Percentiles rank a stretch among this genome's conserved stretches.
phyloP scores from a whole-genome alignment of 37 sponge, comb jelly and placozoan genomes.

The Bolinopsis microptera region DNA sequence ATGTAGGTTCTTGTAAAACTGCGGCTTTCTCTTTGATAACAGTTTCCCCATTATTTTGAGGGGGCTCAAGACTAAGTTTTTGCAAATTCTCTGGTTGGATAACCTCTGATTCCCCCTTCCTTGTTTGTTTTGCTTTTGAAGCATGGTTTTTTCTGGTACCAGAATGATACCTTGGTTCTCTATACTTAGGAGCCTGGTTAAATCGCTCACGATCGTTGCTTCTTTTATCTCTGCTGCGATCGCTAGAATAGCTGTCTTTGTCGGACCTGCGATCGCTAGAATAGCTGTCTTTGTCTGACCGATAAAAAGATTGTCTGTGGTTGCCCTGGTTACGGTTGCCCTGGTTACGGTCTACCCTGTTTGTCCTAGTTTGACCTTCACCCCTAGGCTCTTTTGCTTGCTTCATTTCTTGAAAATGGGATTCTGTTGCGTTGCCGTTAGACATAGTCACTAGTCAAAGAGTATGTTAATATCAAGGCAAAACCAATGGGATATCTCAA shows the following conservation, averaged over 20 bases:
- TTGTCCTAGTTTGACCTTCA: neutral
- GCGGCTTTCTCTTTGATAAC: neutral
- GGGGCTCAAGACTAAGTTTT: neutral
- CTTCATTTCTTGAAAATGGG: neutral
- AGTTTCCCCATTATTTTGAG: neutral
- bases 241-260: neutral
- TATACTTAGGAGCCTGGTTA: neutral
- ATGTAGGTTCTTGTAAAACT: neutral
- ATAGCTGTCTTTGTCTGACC: neutral
- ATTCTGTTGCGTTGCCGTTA: neutral
- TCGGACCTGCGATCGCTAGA: neutral
- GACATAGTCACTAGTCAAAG: too few species aligned
- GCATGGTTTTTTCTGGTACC: neutral
- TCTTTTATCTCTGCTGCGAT: neutral
- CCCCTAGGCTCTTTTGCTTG: neutral
- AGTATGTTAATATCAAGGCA: too few species aligned
- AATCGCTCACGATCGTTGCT: neutral
- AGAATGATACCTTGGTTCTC: neutral
- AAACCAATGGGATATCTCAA: too few species aligned
- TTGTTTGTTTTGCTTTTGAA: neutral
- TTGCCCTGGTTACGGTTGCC: too few species aligned
- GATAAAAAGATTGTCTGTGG: neutral
- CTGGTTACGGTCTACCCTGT: too few species aligned
- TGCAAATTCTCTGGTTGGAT: neutral
- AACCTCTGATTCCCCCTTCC: too few species aligned